Evolutionary conservation across 2,797 vertebrate genomes (phyloP).

Genomic region (Tapera naevia): DNA sequence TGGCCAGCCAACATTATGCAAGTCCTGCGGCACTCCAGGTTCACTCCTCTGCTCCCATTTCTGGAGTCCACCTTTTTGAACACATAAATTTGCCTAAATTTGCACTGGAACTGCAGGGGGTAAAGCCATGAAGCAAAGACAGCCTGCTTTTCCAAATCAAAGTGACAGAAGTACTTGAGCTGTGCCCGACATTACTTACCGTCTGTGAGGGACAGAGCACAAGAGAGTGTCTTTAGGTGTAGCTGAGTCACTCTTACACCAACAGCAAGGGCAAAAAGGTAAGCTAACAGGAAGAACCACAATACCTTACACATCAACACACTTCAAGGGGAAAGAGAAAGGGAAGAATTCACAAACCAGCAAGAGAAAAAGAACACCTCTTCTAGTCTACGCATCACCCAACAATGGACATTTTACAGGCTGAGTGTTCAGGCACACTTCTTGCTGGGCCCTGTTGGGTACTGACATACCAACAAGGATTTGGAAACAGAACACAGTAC

Average conservation of each 20-base stretch:
- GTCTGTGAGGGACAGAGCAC: neutral
- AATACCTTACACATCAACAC: constrained; percentile 35
- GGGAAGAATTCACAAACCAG: constrained; percentile 13
- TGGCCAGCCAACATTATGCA: neutral
- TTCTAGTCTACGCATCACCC: neutral
- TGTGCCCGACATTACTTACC: constrained; percentile 26
- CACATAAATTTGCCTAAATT: neutral
- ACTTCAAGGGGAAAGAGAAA: neutral
- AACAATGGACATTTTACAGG: neutral
- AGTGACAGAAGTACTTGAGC: neutral
- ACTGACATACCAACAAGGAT: neutral
- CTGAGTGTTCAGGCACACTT: neutral
- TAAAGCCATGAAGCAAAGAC: neutral
- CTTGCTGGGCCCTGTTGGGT: constrained; percentile 49
- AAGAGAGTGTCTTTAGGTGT: neutral
- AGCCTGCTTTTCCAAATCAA: neutral
- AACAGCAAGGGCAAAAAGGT: neutral
- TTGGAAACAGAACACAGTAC: neutral
- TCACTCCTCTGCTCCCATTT: neutral
- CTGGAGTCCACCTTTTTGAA: neutral
- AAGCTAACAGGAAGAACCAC: neutral
- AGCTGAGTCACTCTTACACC: neutral
- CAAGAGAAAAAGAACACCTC: constrained; percentile 36
- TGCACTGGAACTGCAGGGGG: neutral
- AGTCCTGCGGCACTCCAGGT: neutral